These are phyloP conservation scores for Exocentrus adspersus DNA, from an alignment of 2,888 invertebrate genomes.

Conservation along the genomic window DNA sequence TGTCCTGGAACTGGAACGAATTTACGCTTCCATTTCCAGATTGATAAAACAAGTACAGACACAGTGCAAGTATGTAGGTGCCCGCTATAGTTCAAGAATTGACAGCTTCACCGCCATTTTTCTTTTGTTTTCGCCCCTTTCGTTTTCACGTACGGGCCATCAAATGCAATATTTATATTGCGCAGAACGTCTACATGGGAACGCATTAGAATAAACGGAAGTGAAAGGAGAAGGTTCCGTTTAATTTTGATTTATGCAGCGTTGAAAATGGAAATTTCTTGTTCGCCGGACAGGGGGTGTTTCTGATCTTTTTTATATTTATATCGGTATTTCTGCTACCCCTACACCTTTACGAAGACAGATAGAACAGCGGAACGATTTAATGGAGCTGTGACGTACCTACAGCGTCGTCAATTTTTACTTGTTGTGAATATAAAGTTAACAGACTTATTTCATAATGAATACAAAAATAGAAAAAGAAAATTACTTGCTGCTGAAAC, in stretches of 20 bases:
- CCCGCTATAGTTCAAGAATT: slow-evolving; percentile 13
- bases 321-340: background rate
- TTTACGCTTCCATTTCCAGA: too few relatives aligned
- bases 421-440: too few relatives aligned
- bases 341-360: too few relatives aligned
- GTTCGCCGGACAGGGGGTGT: slow-evolving; percentile 20
- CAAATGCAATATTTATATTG: slow-evolving; percentile 32
- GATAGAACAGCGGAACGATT: too few relatives aligned
- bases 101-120: slow-evolving; percentile 20
- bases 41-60: too few relatives aligned
- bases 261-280: slow-evolving; percentile 29
- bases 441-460: too few relatives aligned
- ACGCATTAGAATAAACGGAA: slow-evolving; percentile 41
- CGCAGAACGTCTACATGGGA: slow-evolving; percentile 36
- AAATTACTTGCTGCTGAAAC: too few relatives aligned
- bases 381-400: too few relatives aligned
- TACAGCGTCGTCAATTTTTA: too few relatives aligned
- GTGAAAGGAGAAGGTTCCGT: slow-evolving; percentile 38
- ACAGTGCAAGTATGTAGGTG: background rate
- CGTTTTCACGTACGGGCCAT: slow-evolving; percentile 5
- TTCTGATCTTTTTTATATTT: slow-evolving; percentile 2
- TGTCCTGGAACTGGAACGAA: too few relatives aligned
- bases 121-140: slow-evolving; percentile 21
- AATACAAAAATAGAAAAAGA: too few relatives aligned
- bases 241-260: slow-evolving; percentile 45